Evolutionary conservation across 2,797 vertebrate species (phyloP).

Genomic region (Chrysolophus pictus): DNA sequence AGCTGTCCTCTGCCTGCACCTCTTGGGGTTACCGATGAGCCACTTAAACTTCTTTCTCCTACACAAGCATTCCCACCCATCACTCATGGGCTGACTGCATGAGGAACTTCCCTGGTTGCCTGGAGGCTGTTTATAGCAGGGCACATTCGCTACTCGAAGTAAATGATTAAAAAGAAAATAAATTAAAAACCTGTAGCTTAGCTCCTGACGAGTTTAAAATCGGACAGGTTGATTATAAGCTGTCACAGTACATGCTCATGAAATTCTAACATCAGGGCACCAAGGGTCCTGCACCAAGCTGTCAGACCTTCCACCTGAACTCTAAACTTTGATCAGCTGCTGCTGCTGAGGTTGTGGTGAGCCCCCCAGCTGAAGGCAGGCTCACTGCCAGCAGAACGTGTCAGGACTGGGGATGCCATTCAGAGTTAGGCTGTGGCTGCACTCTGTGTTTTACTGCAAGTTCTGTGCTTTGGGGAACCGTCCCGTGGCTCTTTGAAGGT

Average conservation of each 20-base stretch:
- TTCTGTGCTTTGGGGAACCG: background rate
- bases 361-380: constrained; percentile 11
- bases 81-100: background rate
- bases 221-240: constrained; percentile 62
- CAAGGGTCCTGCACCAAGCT: background rate
- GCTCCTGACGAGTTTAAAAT: background rate
- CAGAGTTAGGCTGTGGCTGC: background rate
- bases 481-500: background rate
- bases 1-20: background rate
- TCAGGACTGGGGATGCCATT: background rate
- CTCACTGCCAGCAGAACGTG: background rate
- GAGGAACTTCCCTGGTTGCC: background rate
- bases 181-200: background rate
- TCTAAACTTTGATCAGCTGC: constrained; percentile 30
- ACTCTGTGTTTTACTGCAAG: background rate
- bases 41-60: background rate
- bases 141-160: background rate
- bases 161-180: background rate
- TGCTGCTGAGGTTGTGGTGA: constrained; percentile 9
- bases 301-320: constrained; percentile 16
- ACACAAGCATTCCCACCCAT: background rate
- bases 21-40: background rate
- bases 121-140: background rate
- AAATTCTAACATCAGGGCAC: constrained; percentile 1
- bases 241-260: constrained; percentile 22